Percentiles rank a stretch among this genome's conserved stretches.
These are phyloP conservation scores for Allygus modestus DNA, from an alignment of 2,888 invertebrate species.

Conservation along the genomic window DNA sequence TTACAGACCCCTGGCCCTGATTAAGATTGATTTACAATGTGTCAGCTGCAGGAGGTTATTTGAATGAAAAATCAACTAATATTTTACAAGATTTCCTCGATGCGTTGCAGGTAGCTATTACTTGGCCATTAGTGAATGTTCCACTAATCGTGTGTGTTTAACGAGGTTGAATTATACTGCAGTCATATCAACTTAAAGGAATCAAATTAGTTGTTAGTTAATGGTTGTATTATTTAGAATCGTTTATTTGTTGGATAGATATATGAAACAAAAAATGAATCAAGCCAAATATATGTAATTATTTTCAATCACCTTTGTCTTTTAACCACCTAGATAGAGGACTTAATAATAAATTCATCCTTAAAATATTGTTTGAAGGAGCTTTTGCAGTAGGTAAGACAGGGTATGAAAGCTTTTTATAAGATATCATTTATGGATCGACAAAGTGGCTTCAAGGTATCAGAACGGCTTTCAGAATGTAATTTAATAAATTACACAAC, in stretches of 20 bases:
- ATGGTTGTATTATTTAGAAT: no score
- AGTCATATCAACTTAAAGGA: neutral
- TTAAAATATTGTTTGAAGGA: neutral
- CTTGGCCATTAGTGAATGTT: neutral
- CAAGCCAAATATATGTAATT: no score
- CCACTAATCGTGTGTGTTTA: neutral
- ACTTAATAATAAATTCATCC: no score
- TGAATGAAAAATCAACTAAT: constrained; percentile 39
- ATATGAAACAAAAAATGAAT: no score
- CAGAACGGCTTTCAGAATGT: neutral
- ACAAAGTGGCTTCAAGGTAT: neutral
- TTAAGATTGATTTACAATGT: constrained; percentile 23
- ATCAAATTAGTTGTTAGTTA: no score
- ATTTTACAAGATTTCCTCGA: constrained; percentile 7
- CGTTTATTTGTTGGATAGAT: no score
- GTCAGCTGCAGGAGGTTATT: constrained; percentile 30
- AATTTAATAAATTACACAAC: neutral
- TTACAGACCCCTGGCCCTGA: neutral
- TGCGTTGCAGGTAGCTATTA: constrained; percentile 6
- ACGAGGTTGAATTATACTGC: neutral
- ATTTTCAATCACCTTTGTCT: no score
- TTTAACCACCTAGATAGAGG: no score
- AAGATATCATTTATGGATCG: neutral
- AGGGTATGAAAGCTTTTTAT: neutral
- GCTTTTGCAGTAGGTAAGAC: neutral